Percentiles rank a stretch among this genome's conserved stretches.
These are phyloP conservation scores for Lonchura striata DNA, from an alignment of 2,113 vertebrate species.

Conservation along the genomic window DNA sequence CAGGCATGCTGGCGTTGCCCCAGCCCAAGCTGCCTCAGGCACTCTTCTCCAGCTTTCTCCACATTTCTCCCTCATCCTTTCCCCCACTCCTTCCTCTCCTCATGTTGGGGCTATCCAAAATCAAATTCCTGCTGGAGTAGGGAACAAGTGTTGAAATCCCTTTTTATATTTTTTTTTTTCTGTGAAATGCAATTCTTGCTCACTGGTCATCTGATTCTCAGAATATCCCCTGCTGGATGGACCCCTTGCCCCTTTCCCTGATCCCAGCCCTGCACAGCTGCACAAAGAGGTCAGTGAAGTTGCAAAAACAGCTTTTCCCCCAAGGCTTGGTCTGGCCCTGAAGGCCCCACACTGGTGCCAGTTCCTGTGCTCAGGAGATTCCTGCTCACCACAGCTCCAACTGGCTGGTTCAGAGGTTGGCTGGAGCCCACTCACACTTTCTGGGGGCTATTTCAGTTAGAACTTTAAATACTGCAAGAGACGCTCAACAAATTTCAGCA, in stretches of 20 bases:
- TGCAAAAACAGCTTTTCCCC: background rate
- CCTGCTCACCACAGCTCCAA: background rate
- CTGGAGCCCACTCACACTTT: background rate
- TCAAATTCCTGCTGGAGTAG: background rate
- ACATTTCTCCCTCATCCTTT: background rate
- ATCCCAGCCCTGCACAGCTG: background rate
- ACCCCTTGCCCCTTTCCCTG: background rate
- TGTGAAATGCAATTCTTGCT: background rate
- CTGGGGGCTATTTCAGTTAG: background rate
- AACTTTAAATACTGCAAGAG: background rate
- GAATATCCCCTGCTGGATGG: background rate
- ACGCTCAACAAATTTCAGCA: background rate
- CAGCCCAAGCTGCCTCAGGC: background rate
- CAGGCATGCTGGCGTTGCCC: background rate
- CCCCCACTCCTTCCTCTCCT: background rate
- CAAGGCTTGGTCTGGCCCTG: background rate
- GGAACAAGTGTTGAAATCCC: slow-evolving; percentile 18
- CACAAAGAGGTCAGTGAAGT: background rate
- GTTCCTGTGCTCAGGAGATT: background rate
- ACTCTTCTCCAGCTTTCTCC: background rate
- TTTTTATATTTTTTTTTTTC: background rate
- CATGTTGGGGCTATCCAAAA: background rate
- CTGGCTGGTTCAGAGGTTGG: background rate
- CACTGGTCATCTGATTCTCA: background rate
- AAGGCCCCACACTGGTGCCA: background rate